These are phyloP conservation scores for Sciaenops ocellatus DNA, from an alignment of 2,797 vertebrate genomes.

Conservation along the genomic window DNA sequence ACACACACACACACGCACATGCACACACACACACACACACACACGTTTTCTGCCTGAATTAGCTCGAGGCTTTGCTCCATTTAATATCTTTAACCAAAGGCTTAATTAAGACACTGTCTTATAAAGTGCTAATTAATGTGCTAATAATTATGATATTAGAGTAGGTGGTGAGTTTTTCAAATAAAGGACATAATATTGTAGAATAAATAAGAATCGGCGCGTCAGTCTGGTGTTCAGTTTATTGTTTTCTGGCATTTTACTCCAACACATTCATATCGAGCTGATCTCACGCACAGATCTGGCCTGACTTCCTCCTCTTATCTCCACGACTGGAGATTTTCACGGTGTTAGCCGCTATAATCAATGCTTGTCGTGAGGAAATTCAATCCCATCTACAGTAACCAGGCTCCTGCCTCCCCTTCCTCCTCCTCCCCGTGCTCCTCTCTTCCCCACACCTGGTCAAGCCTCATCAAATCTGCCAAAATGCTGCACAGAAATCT, in stretches of 20 bases:
- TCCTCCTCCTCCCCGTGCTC: constrained; percentile 20
- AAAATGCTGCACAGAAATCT: constrained; percentile 43
- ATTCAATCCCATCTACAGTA: constrained; percentile 61
- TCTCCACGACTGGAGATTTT: constrained; percentile 53
- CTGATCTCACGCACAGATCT: constrained; percentile 49
- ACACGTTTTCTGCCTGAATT: background rate
- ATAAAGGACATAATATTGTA: constrained; percentile 9
- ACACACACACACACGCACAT: too few relatives aligned
- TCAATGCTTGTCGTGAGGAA: constrained; percentile 62
- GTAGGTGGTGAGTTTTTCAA: background rate
- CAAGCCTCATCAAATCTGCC: constrained; percentile 71
- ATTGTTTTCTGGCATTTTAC: constrained; percentile 36
- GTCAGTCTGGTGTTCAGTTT: constrained; percentile 22
- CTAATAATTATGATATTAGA: background rate
- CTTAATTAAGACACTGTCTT: background rate
- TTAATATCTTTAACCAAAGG: constrained; percentile 2
- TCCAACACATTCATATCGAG: constrained; percentile 15
- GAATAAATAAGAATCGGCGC: constrained; percentile 22
- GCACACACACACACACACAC: too few relatives aligned
- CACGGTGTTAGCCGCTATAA: constrained; percentile 51
- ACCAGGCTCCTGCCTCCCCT: constrained; percentile 5
- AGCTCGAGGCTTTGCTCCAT: background rate
- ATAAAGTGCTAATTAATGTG: background rate
- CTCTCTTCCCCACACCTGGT: constrained; percentile 57
- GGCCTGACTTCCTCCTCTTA: constrained; percentile 48